Conservation (phyloP, 2,113 vertebrate species). For the Clarias magur region DNA sequence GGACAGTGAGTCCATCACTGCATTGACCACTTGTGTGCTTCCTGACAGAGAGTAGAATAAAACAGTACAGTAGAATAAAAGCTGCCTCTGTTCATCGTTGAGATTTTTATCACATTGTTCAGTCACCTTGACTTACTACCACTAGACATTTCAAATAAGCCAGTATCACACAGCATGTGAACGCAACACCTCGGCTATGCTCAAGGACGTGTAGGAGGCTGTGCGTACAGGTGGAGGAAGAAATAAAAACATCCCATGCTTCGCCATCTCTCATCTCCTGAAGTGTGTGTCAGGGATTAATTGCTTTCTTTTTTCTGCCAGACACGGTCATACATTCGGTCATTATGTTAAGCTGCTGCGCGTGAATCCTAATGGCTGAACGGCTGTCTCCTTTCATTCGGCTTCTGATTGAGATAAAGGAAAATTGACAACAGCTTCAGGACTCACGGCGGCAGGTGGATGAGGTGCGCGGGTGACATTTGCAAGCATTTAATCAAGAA, state of each 20-base stretch:
- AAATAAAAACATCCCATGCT: slow-evolving; percentile 61
- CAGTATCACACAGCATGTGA: not conserved
- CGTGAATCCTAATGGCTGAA: slow-evolving; percentile 58
- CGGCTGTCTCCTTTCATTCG: slow-evolving; percentile 52
- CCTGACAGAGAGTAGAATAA: not conserved
- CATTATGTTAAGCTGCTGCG: slow-evolving; percentile 62
- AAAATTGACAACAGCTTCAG: slow-evolving; percentile 47
- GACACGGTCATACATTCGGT: slow-evolving; percentile 66
- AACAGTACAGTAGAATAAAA: not conserved
- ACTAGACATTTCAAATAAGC: not conserved
- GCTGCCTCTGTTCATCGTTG: not conserved
- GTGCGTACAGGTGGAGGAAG: slow-evolving; percentile 47
- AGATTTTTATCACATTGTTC: not conserved
- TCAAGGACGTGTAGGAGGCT: slow-evolving; percentile 22
- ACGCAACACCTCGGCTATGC: slow-evolving; percentile 58
- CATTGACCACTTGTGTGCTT: not conserved
- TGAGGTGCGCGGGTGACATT: slow-evolving; percentile 21
- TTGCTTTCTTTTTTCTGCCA: slow-evolving; percentile 63
- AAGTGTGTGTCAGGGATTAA: slow-evolving; percentile 58
- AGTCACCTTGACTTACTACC: not conserved
- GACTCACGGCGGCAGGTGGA: slow-evolving; percentile 35
- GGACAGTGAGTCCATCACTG: not conserved
- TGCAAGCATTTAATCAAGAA: slow-evolving; percentile 40
- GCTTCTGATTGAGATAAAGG: slow-evolving; percentile 52
- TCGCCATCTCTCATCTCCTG: slow-evolving; percentile 59